Evolutionary conservation across 2,888 invertebrate genomes (phyloP).

Genomic region (Hololepta plana): DNA sequence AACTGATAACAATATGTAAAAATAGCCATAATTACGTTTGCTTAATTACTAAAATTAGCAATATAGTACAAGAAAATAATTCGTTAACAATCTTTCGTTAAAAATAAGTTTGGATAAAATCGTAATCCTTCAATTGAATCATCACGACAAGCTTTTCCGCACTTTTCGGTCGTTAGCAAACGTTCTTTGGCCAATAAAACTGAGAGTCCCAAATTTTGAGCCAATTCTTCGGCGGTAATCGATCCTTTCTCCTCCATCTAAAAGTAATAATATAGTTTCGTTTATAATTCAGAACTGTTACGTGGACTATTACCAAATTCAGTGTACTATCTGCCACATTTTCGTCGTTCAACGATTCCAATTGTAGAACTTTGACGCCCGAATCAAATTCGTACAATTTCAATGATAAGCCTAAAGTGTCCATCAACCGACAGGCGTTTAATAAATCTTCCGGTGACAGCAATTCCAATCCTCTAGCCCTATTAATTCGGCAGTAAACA

Average conservation of each 20-base stretch:
- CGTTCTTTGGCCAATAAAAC: conserved; percentile 81
- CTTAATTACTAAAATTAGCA: no score
- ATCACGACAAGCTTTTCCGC: conserved; percentile 80
- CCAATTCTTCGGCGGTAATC: conserved; percentile 73
- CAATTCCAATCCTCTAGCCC: conserved; percentile 89
- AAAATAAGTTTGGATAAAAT: conserved; percentile 84
- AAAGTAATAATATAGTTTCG: conserved; percentile 11
- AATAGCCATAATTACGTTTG: no score
- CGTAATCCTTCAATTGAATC: conserved; percentile 88
- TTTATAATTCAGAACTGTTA: conserved; percentile 3
- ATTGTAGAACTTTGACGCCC: conserved; percentile 88
- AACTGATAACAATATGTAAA: no score
- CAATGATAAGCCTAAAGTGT: conserved; percentile 46
- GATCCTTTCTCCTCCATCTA: conserved; percentile 50
- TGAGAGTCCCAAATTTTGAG: conserved; percentile 67
- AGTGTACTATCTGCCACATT: conserved; percentile 48
- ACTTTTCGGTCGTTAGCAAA: conserved; percentile 68
- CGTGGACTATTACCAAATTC: conserved; percentile 32
- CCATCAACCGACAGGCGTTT: conserved; percentile 64
- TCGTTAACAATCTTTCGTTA: conserved; percentile 31
- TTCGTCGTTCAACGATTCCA: conserved; percentile 55
- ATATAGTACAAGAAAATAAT: no score
- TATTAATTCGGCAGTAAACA: conserved; percentile 90
- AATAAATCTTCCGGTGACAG: conserved; percentile 93
- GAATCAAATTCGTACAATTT: conserved; percentile 75